Base-by-base conservation (phyloP, 2,113 vertebrate species). In the Leucopsar rothschildi region DNA sequence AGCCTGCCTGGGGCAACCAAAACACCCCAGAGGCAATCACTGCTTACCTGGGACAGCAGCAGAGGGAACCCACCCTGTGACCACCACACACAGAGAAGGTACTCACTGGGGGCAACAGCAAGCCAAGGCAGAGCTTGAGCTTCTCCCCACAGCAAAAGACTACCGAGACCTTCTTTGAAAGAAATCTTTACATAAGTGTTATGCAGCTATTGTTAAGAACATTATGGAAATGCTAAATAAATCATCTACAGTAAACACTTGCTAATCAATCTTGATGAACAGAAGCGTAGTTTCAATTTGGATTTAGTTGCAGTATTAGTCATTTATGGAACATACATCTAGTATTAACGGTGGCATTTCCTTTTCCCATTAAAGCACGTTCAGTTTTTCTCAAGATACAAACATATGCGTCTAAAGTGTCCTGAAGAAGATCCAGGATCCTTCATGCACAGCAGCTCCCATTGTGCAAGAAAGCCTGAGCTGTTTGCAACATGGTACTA, bases 371-470 rank as follows among this genome's bases (percentile, higher is more conserved):
- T 56, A 64, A 73, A 93, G 55, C 1, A 56, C 19, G 52, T 63
- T 63, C 19, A 24, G 8, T 61, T 65, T 86, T 93, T 73, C 64
- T 83, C 78, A 65, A 80, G 92, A 90, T 65, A 85, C 45, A 77
- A 73, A 50, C 55, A 83, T n/a, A 83, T 37, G 18, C 27, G 81
- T 52, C 59, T 50, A 21, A 87, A 66, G 12, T 18, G 39, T 86
- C 42, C 68, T 47, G 42, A 95, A 93, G 90, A 93, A 39, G 66
- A 92, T 66, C 56, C 82, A 83, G 86, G 57, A 88, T 59, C 76
- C 31, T 72, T 83, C 11, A 23, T 10, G 35, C 60, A 42, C 53
- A 81, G 86, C 76, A 92, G 47, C 55, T 86, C 39, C 40, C 79
- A 70, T 3, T 60, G 52, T 78, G 42, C 11, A 39, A 91, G 59